phyloP scores from a whole-genome alignment of 2,888 invertebrate species.

The Agrochola litura region DNA sequence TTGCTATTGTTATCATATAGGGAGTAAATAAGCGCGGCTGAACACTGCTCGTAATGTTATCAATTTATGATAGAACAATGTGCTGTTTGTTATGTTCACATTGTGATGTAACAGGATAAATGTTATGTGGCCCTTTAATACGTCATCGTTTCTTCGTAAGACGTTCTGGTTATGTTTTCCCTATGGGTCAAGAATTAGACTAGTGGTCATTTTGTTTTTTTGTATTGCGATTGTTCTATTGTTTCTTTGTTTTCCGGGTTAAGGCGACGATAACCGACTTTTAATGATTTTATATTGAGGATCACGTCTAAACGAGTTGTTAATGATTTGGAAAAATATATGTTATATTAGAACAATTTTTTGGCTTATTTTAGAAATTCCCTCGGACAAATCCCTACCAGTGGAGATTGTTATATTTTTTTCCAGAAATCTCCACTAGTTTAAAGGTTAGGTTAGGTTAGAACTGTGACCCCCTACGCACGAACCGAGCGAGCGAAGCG shows the following conservation, averaged over 20 bases:
- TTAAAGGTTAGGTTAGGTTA: too few species aligned
- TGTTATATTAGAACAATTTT: too few species aligned
- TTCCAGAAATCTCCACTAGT: too few species aligned
- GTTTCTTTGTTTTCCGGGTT: neutral
- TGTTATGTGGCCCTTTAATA: slow-evolving; percentile 21
- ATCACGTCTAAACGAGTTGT: too few species aligned
- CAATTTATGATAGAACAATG: slow-evolving; percentile 52
- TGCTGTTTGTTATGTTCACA: slow-evolving; percentile 42
- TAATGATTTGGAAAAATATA: too few species aligned
- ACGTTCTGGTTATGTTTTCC: slow-evolving; percentile 6
- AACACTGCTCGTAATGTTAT: slow-evolving; percentile 50
- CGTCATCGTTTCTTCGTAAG: slow-evolving; percentile 28
- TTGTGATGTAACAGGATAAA: slow-evolving; percentile 39
- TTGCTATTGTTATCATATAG: slow-evolving; percentile 58
- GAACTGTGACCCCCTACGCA: too few species aligned
- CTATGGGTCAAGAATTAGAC: slow-evolving; percentile 1
- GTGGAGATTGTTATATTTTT: too few species aligned
- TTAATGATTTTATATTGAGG: too few species aligned
- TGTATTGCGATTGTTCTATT: neutral
- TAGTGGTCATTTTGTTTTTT: neutral
- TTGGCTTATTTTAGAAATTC: too few species aligned
- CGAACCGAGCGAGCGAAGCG: too few species aligned
- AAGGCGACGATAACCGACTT: too few species aligned
- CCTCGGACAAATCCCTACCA: too few species aligned
- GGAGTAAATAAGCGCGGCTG: slow-evolving; percentile 47